These are phyloP conservation scores for Drosophila maculinotata DNA, from an alignment of 2,888 invertebrate species.

Conservation along the genomic window DNA sequence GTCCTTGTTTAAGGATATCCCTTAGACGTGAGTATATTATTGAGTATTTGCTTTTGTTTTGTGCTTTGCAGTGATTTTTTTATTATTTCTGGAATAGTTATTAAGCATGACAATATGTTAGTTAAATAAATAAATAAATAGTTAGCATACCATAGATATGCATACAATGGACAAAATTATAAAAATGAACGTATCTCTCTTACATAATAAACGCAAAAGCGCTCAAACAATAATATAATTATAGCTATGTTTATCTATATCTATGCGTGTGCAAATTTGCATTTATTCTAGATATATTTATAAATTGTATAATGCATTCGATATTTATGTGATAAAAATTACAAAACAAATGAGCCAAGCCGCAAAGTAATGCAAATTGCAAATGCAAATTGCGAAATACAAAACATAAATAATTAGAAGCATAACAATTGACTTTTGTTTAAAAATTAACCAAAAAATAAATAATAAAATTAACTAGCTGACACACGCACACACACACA, in stretches of 20 bases:
- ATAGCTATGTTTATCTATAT: conserved; percentile 20
- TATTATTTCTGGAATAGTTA: conserved; percentile 44
- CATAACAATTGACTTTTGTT: conserved; percentile 68
- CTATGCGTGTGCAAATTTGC: conserved; percentile 35
- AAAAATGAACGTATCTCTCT: conserved; percentile 41
- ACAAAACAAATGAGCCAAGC: conserved; percentile 61
- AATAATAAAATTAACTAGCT: conserved; percentile 67
- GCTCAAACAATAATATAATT: conserved; percentile 45
- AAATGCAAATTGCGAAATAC: conserved; percentile 27
- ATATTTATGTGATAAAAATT: conserved; percentile 43
- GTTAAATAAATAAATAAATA: conserved; percentile 77
- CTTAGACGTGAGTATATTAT: neutral
- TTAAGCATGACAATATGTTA: conserved; percentile 74
- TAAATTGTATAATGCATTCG: conserved; percentile 38
- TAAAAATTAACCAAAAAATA: conserved; percentile 55
- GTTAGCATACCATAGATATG: conserved; percentile 51
- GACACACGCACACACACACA: conserved; percentile 31
- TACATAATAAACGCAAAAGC: conserved; percentile 22
- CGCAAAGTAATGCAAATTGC: conserved; percentile 50
- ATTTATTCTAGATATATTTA: conserved; percentile 26
- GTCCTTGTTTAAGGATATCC: neutral
- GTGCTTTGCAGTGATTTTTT: conserved; percentile 54
- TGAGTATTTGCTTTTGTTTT: neutral
- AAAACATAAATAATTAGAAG: conserved; percentile 58
- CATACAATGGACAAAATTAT: conserved; percentile 25